Base-by-base conservation (phyloP, 1,140 invertebrate species). In the Laupala kohalensis region DNA sequence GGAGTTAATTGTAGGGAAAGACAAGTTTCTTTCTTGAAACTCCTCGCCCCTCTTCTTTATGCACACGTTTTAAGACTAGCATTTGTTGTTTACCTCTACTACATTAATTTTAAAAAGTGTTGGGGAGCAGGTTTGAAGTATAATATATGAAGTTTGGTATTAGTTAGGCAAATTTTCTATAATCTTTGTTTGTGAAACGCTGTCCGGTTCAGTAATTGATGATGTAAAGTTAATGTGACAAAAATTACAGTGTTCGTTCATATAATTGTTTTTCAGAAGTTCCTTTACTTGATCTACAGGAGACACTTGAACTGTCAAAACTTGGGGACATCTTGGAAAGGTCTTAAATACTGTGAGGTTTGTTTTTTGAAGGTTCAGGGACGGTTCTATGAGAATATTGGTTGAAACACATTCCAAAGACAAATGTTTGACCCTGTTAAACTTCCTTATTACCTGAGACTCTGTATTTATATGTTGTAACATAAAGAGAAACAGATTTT, bases 401-500 rank as follows among this genome's bases (percentile, higher is more conserved):
- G 29, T 25, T 9, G 67, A 68, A 25, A 53, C 71, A 73, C 72
- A 73, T 73, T 73, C 72, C 72, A 73, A 73, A 73, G 65, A 72
- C 27, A 69, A 68, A 30, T 68, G 71, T 72, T 69, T 26, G 62
- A 68, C 24, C 30, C 65, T 72, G 71, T 72, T 72, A 62, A 64
- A 64, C 71, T 28, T 68, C 70, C 63, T 71, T 71, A 37, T n/a
- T 71, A 71, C 64, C 28, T 28, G 64, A 28, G 63, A 65, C 64
- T 71, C 70, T 72, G 71, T 67, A 72, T 72, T 71, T 74, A 69
- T 71, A 69, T 72, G 67, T 69, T 72, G 73, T 74, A 64, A 30
- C 30, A 28, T 67, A 64, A 66, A 65, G 27, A 29, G 13, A 67
- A 71, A 71, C n/a, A 15, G 65, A 67, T 70, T 64, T 62, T 25